Evolutionary conservation across 1,140 invertebrate genomes (phyloP), one percentile per base, ranked within the genome.

Genomic region (Temnothorax longispinosus): DNA sequence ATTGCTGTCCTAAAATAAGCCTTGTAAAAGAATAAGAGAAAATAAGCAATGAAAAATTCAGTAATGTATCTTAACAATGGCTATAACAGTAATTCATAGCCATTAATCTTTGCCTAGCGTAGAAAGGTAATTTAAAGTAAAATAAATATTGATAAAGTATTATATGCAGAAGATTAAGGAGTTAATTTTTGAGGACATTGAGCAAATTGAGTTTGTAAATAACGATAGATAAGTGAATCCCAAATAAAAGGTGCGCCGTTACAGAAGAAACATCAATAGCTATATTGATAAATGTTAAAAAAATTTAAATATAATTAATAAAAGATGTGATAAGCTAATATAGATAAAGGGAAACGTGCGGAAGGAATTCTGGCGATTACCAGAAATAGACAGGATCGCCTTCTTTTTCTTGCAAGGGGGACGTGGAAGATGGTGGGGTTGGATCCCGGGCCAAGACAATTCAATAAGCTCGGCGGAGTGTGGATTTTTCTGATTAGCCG

Each of bases 401-500:
- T 69, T 72, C 54, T 67, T 38, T 67, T 76, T 13, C 10, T 7
- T 35, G 7, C 13, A 10, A 50, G 60, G 10, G 15, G 11, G 71
- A 35, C 35, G 27, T 41, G 41, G 74, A 50, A 54, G n/a, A 44
- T 6, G 10, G 41, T 35, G 52, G 38, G 62, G 47, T 27, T 13
- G 69, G 27, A 54, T 44, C 47, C 18, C 54, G 4, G 88, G 87
- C 86, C 91, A 91, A 94, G 87, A 87, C 92, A 91, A 94, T 94
- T 94, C 93, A 94, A 94, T 94, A 94, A 94, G 88, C 75, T 90
- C 91, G 80, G 32, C 85, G 88, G 85, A 91, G 93, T 92, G 93
- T 94, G 93, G 94, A 94, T 94, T 94, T 94, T 94, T 94, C 92
- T 94, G 93, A 94, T 94, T 94, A 94, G 92, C 90, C 89, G 90